Evolutionary conservation across 2,113 vertebrate species (phyloP), one percentile per base, ranked within the genome.

Genomic region (Aptenodytes patagonicus): DNA sequence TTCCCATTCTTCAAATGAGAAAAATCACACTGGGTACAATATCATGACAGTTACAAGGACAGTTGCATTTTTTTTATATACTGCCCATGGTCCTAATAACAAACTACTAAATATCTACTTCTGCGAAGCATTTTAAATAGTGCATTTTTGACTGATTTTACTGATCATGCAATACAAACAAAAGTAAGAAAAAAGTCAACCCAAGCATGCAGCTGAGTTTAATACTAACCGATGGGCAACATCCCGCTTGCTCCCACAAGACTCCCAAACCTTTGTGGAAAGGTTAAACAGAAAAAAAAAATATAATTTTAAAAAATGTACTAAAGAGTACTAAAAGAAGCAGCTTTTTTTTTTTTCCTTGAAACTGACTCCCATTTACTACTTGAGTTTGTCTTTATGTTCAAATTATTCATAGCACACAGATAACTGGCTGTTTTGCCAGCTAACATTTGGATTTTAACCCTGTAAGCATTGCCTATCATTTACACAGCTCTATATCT

Each of bases 1-100:
- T 75, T 54, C 51, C 71, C 24, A 25, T 62, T 90, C 78, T 62
- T 75, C 38, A 60, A 57, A 36, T 24, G 19, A 84, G 51, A 83
- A 58, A 65, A 70, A 78, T 28, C 19, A 79, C 1, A 0, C 24
- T 71, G 28, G 18, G 24, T 78, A 34, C 0, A 0, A 1, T 17
- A 84, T 14, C 6, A 38, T 11, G 4, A 66, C 22, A 70, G 69
- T 44, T 64, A 58, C n/a, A 76, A 62, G 21, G 25, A 54, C 17
- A 75, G 38, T 1, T 80, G 21, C 31, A 31, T 58, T 87, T 83
- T 75, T 76, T 68, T 70, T 28, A 16, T 21, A 38, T 22, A 51
- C 7, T 52, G 28, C 9, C 29, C n/a, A 52, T 12, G 28, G 61
- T 46, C 24, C 28, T 58, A 71, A 42, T 10, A 87, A 65, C 14